Evolutionary conservation across 2,113 vertebrate genomes (phyloP), one percentile per base, ranked within the genome.

Genomic region (Rana temporaria): DNA sequence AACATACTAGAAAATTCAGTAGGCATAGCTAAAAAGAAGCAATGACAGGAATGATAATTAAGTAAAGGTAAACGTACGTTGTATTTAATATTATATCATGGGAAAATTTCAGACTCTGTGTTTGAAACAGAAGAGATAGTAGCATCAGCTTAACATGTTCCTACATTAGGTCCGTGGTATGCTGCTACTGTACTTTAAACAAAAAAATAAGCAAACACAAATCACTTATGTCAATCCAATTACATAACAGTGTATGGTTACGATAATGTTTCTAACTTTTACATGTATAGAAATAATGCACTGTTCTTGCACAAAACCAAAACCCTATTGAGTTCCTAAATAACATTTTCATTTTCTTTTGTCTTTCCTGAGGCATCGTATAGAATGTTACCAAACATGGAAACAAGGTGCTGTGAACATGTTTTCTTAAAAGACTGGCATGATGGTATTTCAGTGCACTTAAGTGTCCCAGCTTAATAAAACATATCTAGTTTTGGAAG

Each of bases 401-500:
- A 60, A 62, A 32, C 26, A 75, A 42, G 34, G 18, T 34, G 18
- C 71, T 60, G 19, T 60, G 59, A 30, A 26, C 18, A 60, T 60
- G 57, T 60, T 9, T 60, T 60, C 34, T 38, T 74, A 12, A 34
- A 19, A 59, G 53, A 59, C 32, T 75, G 72, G 17, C 56, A 38
- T 62, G 18, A 62, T 12, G 30, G n/a, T 38, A 17, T 56, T 74
- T 57, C n/a, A 59, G 30, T 62, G 12, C 38, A 57, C 18, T 62
- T 18, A 75, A 62, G 17, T 22, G 56, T 75, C 22, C n/a, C n/a
- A 60, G 19, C n/a, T 42, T 62, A 57, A 59, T 19, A 34, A 59
- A 59, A n/a, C 24, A 32, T 52, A 18, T 73, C 19, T 73, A 83
- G 20, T 83, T 83, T 68, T 56, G 38, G 53, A 86, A 68, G 1